phyloP scores from a whole-genome alignment of 2,113 vertebrate species.

The Pseudonaja textilis region DNA sequence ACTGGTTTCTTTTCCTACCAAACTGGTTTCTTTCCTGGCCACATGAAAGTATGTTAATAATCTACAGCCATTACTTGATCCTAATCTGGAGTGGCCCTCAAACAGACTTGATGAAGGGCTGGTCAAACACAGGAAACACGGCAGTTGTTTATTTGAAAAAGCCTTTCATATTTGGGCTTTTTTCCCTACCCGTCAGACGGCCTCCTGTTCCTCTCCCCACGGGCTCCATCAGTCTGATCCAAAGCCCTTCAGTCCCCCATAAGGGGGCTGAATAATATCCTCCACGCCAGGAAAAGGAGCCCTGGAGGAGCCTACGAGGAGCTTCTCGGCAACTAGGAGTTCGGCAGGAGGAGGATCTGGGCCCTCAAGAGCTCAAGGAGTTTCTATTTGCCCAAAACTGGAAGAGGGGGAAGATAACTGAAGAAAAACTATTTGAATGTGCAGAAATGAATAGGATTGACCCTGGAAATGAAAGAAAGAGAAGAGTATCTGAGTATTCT shows the following conservation, averaged over 20 bases:
- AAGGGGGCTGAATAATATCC: not conserved
- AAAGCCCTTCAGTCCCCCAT: slow-evolving; percentile 16
- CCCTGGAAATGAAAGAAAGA: too few species aligned
- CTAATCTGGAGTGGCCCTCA: not conserved
- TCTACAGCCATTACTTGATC: not conserved
- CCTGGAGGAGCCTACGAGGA: not conserved
- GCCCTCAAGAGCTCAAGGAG: not conserved
- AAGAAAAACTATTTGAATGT: too few species aligned
- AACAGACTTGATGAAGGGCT: not conserved
- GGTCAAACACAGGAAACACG: rapidly evolving
- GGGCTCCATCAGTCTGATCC: not conserved
- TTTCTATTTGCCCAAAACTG: not conserved
- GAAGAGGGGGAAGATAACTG: too few species aligned
- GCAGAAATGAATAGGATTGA: too few species aligned
- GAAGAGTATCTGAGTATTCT: too few species aligned
- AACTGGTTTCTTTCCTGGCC: not conserved
- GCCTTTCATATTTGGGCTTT: not conserved
- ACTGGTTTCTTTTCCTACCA: too few species aligned
- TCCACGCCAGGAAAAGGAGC: not conserved
- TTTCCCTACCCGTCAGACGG: slow-evolving; percentile 17
- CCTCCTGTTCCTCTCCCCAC: not conserved
- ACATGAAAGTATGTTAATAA: not conserved
- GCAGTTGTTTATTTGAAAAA: not conserved
- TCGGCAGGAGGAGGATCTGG: not conserved
- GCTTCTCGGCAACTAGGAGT: slow-evolving; percentile 10